Conservation (phyloP, 2,888 invertebrate species). For the Limulus polyphemus region DNA sequence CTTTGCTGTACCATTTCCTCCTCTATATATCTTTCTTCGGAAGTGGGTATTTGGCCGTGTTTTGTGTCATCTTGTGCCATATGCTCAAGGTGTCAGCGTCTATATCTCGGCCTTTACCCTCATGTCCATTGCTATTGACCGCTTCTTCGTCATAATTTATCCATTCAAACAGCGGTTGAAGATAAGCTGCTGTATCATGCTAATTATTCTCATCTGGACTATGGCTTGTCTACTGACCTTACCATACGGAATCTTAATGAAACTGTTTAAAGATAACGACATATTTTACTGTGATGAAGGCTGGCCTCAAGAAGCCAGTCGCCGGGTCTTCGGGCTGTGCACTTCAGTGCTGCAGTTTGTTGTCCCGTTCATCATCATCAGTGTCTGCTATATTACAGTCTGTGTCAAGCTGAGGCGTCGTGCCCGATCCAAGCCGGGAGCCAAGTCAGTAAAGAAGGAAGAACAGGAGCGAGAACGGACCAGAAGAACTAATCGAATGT, state of each 20-base stretch:
- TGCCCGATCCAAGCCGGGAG: constrained; percentile 69
- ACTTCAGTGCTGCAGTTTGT: constrained; percentile 86
- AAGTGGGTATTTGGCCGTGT: constrained; percentile 85
- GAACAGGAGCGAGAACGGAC: constrained; percentile 81
- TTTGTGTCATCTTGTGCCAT: constrained; percentile 83
- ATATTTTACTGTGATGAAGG: constrained; percentile 64
- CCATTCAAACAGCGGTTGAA: constrained; percentile 89
- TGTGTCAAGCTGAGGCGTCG: constrained; percentile 59
- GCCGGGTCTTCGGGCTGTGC: constrained; percentile 64
- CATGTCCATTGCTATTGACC: constrained; percentile 92
- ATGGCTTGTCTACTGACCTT: constrained; percentile 72
- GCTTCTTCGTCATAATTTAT: constrained; percentile 93
- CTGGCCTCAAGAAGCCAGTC: constrained; percentile 73
- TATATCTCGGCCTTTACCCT: constrained; percentile 94
- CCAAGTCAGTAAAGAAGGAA: constrained; percentile 60
- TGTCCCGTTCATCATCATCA: constrained; percentile 83
- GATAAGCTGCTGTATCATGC: constrained; percentile 64
- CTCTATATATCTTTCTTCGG: constrained; percentile 65
- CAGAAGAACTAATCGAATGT: constrained; percentile 84
- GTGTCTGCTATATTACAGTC: constrained; percentile 85
- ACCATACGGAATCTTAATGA: constrained; percentile 78
- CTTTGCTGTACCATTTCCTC: constrained; percentile 91
- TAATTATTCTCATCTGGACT: constrained; percentile 82
- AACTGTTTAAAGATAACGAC: constrained; percentile 38
- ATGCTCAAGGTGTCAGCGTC: constrained; percentile 87